These are phyloP conservation scores for Manis crassicaudata DNA, from an alignment of 2,797 vertebrate species.

Conservation along the genomic window DNA sequence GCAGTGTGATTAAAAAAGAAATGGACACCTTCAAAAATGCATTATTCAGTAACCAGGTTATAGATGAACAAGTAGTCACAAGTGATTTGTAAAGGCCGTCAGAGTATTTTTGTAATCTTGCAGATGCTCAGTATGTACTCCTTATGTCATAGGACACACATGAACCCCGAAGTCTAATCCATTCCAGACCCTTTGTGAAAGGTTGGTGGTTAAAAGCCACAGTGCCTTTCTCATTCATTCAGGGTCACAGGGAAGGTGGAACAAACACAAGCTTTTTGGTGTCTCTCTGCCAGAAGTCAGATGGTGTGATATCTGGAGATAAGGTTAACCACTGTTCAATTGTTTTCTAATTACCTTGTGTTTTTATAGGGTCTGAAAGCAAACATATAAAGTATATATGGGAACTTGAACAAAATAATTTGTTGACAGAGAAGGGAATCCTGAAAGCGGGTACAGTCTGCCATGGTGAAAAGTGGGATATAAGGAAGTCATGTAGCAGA, in stretches of 20 bases:
- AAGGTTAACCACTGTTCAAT: background rate
- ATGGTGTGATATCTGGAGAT: no score
- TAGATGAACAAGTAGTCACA: background rate
- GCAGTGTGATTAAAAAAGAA: constrained; percentile 37
- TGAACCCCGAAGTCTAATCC: background rate
- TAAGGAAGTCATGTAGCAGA: background rate
- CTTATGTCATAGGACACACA: background rate
- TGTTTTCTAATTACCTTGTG: background rate
- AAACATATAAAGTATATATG: background rate
- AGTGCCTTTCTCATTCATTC: background rate
- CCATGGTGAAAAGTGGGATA: background rate
- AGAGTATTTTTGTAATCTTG: background rate
- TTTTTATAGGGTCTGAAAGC: background rate
- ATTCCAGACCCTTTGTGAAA: background rate
- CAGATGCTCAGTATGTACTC: background rate
- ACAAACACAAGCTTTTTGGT: background rate
- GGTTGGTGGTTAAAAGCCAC: background rate
- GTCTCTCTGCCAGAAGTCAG: background rate
- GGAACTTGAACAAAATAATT: background rate
- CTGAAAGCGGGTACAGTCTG: background rate
- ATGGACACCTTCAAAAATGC: constrained; percentile 19
- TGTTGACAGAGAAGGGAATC: background rate
- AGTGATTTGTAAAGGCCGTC: background rate
- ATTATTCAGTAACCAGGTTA: constrained; percentile 25
- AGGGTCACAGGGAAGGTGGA: background rate